Percentiles rank a stretch among this genome's conserved stretches.
These are phyloP conservation scores for Trimorus sp. DNA, from an alignment of 2,888 invertebrate genomes.

Conservation along the genomic window DNA sequence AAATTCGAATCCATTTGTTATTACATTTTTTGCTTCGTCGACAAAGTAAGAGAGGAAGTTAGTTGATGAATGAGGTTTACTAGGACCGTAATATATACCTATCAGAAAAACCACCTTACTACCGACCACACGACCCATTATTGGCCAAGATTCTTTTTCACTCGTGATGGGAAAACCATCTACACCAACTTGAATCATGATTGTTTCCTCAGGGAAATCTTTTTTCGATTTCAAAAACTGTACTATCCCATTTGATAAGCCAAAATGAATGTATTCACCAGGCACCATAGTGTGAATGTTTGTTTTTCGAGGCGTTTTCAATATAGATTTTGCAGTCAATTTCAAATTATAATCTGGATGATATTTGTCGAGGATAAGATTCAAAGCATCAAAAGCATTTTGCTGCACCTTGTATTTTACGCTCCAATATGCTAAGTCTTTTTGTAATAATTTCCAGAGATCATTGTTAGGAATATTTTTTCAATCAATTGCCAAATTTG, in stretches of 20 bases:
- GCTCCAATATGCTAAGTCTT: slow-evolving; percentile 8
- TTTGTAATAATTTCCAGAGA: background rate
- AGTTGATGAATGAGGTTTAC: background rate
- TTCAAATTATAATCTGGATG: background rate
- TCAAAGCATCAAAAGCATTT: slow-evolving; percentile 13
- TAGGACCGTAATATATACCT: background rate
- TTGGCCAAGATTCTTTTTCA: slow-evolving; percentile 5
- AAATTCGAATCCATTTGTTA: background rate
- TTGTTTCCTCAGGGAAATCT: background rate
- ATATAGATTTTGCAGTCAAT: slow-evolving; percentile 1
- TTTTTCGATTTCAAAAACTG: background rate
- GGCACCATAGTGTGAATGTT: background rate
- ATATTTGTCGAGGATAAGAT: slow-evolving; percentile 2
- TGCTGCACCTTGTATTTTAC: background rate
- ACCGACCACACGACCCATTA: background rate
- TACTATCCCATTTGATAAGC: background rate
- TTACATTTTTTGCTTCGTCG: background rate
- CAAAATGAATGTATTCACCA: background rate
- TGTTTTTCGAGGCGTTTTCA: slow-evolving; percentile 7
- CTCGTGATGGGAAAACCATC: background rate
- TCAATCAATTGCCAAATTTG: background rate
- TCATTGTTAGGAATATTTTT: background rate
- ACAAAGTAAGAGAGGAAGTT: background rate
- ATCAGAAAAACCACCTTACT: background rate
- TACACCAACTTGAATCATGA: background rate